Evolutionary conservation across 2,888 invertebrate genomes (phyloP).

Genomic region (Gari tellinella): DNA sequence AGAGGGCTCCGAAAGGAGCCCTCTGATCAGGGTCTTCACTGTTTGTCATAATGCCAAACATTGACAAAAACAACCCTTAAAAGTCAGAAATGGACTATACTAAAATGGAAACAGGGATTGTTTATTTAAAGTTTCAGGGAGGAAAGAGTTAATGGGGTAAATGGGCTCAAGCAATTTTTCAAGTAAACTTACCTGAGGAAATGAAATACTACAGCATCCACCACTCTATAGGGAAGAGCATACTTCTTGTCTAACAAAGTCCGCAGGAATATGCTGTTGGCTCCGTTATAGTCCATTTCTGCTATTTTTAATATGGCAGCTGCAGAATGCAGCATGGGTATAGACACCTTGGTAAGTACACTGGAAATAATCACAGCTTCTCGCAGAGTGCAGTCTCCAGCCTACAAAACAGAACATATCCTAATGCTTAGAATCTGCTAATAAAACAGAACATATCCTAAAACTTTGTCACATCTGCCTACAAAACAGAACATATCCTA

Average conservation of each 20-base stretch:
- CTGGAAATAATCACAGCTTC: slow-evolving; percentile 98
- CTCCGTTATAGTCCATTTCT: slow-evolving; percentile 95
- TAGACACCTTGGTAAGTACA: slow-evolving; percentile 94
- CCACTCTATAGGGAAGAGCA: slow-evolving; percentile 96
- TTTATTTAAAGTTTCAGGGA: too few relatives aligned
- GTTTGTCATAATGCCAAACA: too few relatives aligned
- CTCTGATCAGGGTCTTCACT: too few relatives aligned
- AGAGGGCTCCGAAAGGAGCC: too few relatives aligned
- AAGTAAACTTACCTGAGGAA: slow-evolving; percentile 90
- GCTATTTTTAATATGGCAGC: slow-evolving; percentile 98
- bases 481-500: too few relatives aligned
- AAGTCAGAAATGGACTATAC: too few relatives aligned
- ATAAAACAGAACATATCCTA: too few relatives aligned
- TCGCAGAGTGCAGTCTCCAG: slow-evolving; percentile 96
- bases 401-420: slow-evolving; percentile 85
- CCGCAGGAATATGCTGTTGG: slow-evolving; percentile 96
- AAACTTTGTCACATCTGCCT: too few relatives aligned
- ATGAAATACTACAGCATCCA: slow-evolving; percentile 97
- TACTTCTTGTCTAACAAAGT: slow-evolving; percentile 99
- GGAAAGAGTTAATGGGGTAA: too few relatives aligned
- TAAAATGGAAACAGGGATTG: too few relatives aligned
- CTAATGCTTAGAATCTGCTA: neutral
- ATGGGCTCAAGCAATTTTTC: neutral
- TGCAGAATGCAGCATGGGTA: slow-evolving; percentile 97
- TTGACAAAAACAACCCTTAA: too few relatives aligned